Conservation (phyloP, 2,113 vertebrate species). For the Hemiscyllium ocellatum region DNA sequence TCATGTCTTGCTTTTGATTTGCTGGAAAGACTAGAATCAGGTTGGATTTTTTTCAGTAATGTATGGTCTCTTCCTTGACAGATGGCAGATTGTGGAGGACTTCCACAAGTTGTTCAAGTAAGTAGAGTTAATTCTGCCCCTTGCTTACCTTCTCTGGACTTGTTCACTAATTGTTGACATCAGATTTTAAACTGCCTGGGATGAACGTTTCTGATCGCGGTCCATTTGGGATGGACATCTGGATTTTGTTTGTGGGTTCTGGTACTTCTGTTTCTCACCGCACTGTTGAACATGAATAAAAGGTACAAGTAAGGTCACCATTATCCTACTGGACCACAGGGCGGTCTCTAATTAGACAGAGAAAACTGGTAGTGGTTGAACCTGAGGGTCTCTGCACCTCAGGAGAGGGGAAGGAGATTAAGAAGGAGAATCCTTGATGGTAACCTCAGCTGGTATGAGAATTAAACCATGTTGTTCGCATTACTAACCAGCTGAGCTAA, state of each 20-base stretch:
- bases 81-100: slow-evolving; percentile 94
- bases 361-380: no score
- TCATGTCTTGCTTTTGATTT: not conserved
- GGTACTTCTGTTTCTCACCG: not conserved
- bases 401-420: no score
- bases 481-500: no score
- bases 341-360: no score
- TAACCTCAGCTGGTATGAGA: no score
- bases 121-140: slow-evolving; percentile 40
- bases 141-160: not conserved
- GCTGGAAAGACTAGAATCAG: not conserved
- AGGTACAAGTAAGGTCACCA: no score
- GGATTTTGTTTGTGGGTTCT: not conserved
- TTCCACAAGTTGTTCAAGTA: slow-evolving; percentile 93
- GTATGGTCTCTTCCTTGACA: slow-evolving; percentile 49
- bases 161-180: not conserved
- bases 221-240: not conserved
- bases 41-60: not conserved
- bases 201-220: not conserved
- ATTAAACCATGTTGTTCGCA: no score
- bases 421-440: no score
- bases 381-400: no score
- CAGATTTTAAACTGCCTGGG: not conserved
- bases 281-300: no score
- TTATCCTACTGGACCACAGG: no score